Conservation (phyloP, 1,140 invertebrate species). For the Brachystomella parvula region DNA sequence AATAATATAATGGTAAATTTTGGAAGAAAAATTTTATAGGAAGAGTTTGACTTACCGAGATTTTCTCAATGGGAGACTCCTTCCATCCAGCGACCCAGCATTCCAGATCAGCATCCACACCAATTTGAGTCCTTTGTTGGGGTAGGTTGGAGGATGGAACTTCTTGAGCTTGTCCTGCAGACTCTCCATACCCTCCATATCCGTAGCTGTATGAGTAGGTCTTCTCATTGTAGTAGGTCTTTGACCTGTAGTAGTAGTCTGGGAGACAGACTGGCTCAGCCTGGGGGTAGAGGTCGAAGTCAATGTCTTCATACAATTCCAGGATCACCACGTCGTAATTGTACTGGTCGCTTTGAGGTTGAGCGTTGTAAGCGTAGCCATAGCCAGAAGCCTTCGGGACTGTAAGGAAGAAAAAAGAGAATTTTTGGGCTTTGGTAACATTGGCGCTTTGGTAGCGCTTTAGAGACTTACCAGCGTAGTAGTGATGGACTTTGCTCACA, state of each 20-base stretch:
- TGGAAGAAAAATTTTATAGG: background rate
- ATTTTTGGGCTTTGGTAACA: background rate
- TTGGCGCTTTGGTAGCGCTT: no score
- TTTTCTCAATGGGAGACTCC: conserved; percentile 29
- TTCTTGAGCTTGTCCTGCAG: conserved; percentile 1
- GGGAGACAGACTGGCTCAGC: conserved; percentile 30
- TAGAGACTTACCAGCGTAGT: conserved; percentile 27
- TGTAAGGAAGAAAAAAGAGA: conserved; percentile 1
- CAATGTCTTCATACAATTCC: conserved; percentile 30
- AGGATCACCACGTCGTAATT: conserved; percentile 31
- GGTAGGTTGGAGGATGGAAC: background rate
- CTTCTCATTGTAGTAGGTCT: conserved; percentile 13
- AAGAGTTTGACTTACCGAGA: conserved; percentile 21
- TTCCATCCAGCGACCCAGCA: conserved; percentile 32
- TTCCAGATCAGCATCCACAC: conserved; percentile 24
- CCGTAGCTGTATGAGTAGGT: conserved; percentile 23
- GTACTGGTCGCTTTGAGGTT: conserved; percentile 12
- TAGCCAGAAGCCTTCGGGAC: background rate
- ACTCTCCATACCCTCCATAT: conserved; percentile 17
- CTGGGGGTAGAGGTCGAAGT: conserved; percentile 34
- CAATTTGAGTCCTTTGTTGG: conserved; percentile 22
- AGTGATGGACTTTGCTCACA: conserved; percentile 34
- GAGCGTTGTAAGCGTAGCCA: conserved; percentile 1
- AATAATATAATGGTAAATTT: background rate
- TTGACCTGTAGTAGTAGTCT: conserved; percentile 31